These are phyloP conservation scores for Edolisoma coerulescens DNA, from an alignment of 2,113 vertebrate genomes.

Conservation along the genomic window DNA sequence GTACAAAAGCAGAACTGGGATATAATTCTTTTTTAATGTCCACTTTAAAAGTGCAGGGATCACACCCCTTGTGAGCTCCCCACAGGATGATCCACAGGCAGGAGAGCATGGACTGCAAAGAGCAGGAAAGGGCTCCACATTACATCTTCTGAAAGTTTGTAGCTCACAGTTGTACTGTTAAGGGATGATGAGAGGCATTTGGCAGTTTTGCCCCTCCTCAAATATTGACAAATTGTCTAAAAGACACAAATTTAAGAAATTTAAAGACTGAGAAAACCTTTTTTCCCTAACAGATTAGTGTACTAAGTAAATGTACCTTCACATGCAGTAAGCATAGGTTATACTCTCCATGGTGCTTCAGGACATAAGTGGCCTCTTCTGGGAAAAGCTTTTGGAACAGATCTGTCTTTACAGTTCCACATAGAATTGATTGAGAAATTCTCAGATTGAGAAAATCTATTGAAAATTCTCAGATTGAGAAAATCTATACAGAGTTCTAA, in stretches of 20 bases:
- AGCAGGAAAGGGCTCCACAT: background rate
- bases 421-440: too few species aligned
- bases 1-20: background rate
- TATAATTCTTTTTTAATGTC: accelerated
- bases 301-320: background rate
- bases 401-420: background rate
- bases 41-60: background rate
- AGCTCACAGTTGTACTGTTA: background rate
- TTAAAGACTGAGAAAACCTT: background rate
- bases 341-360: background rate
- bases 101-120: background rate
- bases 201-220: background rate
- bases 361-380: background rate
- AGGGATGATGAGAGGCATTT: background rate
- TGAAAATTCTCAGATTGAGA: too few species aligned
- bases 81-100: background rate
- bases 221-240: background rate
- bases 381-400: background rate
- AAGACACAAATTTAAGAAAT: background rate
- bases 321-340: background rate
- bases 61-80: background rate
- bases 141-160: background rate
- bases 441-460: background rate
- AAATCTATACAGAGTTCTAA: background rate
- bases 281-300: background rate